A percentile compares a stretch with the other conserved stretches of the same genome.
These are phyloP conservation scores for Carcina quercana DNA, from an alignment of 2,888 invertebrate species.

Conservation along the genomic window DNA sequence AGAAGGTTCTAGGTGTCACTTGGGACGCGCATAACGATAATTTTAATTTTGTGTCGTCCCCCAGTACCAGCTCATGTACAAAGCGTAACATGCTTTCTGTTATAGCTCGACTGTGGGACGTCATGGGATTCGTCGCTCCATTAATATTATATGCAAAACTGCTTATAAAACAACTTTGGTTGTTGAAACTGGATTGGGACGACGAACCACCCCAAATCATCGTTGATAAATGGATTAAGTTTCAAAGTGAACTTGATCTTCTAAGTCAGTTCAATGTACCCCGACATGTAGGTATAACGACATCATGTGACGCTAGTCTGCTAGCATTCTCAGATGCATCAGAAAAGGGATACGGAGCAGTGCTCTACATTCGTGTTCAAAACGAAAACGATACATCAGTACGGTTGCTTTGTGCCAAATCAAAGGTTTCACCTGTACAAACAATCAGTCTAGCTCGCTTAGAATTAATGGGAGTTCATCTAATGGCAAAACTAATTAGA, in stretches of 20 bases:
- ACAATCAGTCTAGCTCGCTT: slow-evolving; percentile 4
- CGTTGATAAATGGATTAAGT: not conserved
- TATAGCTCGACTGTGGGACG: slow-evolving; percentile 13
- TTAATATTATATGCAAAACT: slow-evolving; percentile 14
- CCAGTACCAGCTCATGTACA: slow-evolving; percentile 3
- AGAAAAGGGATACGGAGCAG: slow-evolving; percentile 5
- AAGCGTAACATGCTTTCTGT: slow-evolving; percentile 13
- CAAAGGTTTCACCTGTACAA: slow-evolving; percentile 10
- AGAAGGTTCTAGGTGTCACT: not conserved
- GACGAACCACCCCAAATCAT: slow-evolving; percentile 6
- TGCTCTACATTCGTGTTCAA: slow-evolving; percentile 1
- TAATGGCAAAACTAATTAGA: slow-evolving; percentile 8
- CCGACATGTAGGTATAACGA: slow-evolving; percentile 9
- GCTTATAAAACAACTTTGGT: slow-evolving; percentile 8
- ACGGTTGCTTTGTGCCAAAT: slow-evolving; percentile 11
- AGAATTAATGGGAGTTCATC: slow-evolving; percentile 7
- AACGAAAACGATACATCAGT: not conserved
- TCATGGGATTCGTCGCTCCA: slow-evolving; percentile 14
- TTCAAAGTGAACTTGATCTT: slow-evolving; percentile 2
- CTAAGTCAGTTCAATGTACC: slow-evolving; percentile 5
- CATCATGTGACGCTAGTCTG: not conserved
- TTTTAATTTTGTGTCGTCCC: not conserved
- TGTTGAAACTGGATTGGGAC: slow-evolving; percentile 11
- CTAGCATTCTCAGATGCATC: slow-evolving; percentile 15
- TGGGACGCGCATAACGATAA: not conserved